Percentiles rank a stretch among this genome's conserved stretches.
These are phyloP conservation scores for Mythimna pallens DNA, from an alignment of 2,888 invertebrate genomes.

Conservation along the genomic window DNA sequence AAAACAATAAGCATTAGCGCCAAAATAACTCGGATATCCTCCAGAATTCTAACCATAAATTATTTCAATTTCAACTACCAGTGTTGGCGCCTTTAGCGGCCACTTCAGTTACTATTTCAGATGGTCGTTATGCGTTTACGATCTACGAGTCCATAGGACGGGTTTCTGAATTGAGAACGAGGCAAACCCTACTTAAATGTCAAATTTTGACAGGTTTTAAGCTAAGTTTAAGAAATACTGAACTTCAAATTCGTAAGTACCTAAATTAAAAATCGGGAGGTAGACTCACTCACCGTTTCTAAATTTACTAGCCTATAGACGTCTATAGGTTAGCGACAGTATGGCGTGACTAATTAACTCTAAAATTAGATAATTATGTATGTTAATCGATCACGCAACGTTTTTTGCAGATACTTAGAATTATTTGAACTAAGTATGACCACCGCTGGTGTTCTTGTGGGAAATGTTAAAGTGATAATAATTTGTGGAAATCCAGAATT, in stretches of 20 bases:
- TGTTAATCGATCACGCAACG: constrained; percentile 14
- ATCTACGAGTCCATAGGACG: no score
- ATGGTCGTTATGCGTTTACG: no score
- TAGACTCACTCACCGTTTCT: not conserved
- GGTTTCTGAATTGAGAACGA: no score
- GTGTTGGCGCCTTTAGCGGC: no score
- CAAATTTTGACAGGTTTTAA: no score
- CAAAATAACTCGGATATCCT: not conserved
- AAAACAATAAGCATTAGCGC: not conserved
- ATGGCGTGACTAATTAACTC: constrained; percentile 16
- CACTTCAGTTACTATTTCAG: no score
- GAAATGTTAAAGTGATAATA: not conserved
- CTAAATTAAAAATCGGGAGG: no score
- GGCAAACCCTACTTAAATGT: no score
- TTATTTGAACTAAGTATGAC: not conserved
- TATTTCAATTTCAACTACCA: not conserved
- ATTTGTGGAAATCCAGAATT: no score
- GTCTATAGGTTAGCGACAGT: not conserved
- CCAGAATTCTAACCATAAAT: not conserved
- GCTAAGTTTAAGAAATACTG: no score
- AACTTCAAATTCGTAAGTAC: no score
- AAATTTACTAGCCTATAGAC: constrained; percentile 1
- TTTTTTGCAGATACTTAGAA: not conserved
- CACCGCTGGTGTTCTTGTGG: not conserved
- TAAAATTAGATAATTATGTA: not conserved